A percentile compares a stretch with the other conserved stretches of the same genome.
Conservation (phyloP, 2,113 vertebrate species). For the Myiozetetes cayanensis region DNA sequence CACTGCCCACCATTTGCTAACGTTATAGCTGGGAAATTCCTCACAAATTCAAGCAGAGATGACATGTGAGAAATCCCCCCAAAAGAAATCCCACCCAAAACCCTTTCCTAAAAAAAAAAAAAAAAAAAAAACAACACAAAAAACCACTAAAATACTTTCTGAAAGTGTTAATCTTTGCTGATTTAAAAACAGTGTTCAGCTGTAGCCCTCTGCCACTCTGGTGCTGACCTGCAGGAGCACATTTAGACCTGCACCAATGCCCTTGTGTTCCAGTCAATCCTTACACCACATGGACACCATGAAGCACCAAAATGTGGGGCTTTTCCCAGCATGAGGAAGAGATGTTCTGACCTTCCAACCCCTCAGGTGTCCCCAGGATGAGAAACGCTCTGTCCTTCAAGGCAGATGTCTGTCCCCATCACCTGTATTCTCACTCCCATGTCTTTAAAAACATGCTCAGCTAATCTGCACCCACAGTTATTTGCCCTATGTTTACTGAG, state of each 20-base stretch:
- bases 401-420: background rate
- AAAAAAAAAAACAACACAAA: too few relatives aligned
- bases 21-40: background rate
- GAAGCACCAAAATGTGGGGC: background rate
- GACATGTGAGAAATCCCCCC: background rate
- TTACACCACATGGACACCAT: accelerated
- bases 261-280: background rate
- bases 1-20: background rate
- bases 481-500: background rate
- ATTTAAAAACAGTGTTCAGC: background rate
- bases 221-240: background rate
- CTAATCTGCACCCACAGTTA: background rate
- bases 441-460: background rate
- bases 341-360: background rate
- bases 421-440: background rate
- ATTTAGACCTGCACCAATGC: background rate
- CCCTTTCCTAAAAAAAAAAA: background rate
- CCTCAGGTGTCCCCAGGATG: background rate
- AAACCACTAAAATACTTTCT: background rate
- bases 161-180: background rate
- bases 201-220: background rate
- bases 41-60: background rate
- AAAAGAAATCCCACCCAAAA: background rate
- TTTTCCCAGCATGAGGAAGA: background rate
- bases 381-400: background rate